phyloP scores from a whole-genome alignment of 1,140 invertebrate genomes.

The Chionoecetes opilio region DNA sequence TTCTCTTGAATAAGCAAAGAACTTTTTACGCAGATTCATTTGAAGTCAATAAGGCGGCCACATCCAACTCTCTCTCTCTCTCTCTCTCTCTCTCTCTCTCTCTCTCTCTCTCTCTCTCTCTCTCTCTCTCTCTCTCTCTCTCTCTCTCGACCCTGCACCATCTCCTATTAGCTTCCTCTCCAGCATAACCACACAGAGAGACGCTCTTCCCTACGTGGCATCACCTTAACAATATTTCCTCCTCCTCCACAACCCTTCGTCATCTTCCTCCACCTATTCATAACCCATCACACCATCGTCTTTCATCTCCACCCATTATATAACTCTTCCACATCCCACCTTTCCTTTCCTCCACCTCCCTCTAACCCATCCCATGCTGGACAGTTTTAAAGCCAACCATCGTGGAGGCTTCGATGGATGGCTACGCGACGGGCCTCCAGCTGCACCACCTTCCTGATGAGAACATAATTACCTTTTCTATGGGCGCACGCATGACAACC shows the following conservation, averaged over 20 bases:
- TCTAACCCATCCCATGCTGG: neutral
- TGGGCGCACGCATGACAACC: neutral
- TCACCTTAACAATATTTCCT: neutral
- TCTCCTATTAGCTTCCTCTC: neutral
- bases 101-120: conserved; percentile 38
- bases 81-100: conserved; percentile 12
- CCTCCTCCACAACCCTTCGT: neutral
- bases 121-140: neutral
- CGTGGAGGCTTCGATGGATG: neutral
- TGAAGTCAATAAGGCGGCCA: conserved; percentile 59
- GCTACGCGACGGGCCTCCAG: neutral
- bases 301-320: too few species aligned
- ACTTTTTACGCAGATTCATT: conserved; percentile 61
- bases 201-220: neutral
- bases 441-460: neutral
- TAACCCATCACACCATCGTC: neutral
- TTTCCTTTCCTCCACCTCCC: neutral
- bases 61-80: neutral
- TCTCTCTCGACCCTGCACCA: conserved; percentile 35
- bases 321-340: neutral
- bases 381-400: neutral
- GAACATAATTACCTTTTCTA: conserved; percentile 47
- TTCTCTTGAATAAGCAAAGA: conserved; percentile 60
- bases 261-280: neutral
- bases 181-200: neutral